Evolutionary conservation across 2,113 vertebrate species (phyloP), one percentile per base, ranked within the genome.

Genomic region (Tor tambroides): DNA sequence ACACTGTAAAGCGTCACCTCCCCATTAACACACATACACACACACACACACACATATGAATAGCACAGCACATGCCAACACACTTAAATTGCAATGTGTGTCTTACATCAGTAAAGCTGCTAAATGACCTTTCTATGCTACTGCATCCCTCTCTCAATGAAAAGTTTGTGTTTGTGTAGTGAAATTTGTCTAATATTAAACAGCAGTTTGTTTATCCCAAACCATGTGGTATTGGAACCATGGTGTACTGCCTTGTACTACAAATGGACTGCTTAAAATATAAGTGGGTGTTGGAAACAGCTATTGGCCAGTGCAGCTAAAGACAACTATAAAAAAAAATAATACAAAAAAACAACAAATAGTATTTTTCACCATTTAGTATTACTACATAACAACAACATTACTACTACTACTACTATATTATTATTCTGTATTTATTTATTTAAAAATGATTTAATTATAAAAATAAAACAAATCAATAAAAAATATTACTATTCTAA

Each of bases 121-220:
- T 92, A 91, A 93, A 90, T 89, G 91, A 92, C 90, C 91, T 91
- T 90, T 88, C 80, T 88, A 41, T 71, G 2, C 61, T 76, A 8
- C 72, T 69, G 41, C 41, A 75, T 75, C 72, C 41, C 41, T 46
- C 72, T 46, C 41, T 26, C 38, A 75, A 75, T 46, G 72, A 26
- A 75, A 75, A 85, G 67, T 59, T 76, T 82, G 43, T 91, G 54
- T 30, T 41, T 83, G 76, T 56, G 79, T 82, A 63, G 28, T 43
- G 15, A 72, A 32, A 80, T 75, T 23, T 46, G 41, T 75, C 72
- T 75, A 7, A 75, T 46, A 75, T 43, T 75, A 75, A 46, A 75
- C 23, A 46, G 41, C 72, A 26, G 41, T 75, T 72, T 72, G n/a
- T 46, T 46, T 46, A 75, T 75, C 41, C 41, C n/a, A 26, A 75